These are phyloP conservation scores for Acromyrmex echinatior DNA, from an alignment of 1,140 invertebrate genomes.

Conservation along the genomic window DNA sequence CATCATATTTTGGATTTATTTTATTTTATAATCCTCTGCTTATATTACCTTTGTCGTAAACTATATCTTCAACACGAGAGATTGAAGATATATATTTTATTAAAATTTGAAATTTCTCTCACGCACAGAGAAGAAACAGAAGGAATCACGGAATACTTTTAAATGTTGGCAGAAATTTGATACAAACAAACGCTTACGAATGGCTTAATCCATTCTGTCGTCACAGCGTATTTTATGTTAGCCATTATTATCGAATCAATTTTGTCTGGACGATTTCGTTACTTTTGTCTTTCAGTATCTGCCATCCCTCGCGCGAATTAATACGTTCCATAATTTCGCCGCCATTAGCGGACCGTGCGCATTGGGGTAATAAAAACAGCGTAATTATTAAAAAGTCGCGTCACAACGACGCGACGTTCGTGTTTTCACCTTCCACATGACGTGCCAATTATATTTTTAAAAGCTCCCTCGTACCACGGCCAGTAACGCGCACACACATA, in stretches of 20 bases:
- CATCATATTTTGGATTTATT: background rate
- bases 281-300: background rate
- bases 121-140: background rate
- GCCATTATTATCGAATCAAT: background rate
- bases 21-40: background rate
- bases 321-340: conserved; percentile 37
- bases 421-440: conserved; percentile 59
- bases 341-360: conserved; percentile 28
- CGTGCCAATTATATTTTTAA: conserved; percentile 63
- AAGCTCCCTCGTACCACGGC: conserved; percentile 31
- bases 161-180: conserved; percentile 26
- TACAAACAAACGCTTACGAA: background rate
- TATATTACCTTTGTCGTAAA: no score
- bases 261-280: conserved; percentile 18
- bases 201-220: background rate
- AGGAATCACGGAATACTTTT: background rate
- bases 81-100: conserved; percentile 4
- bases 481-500: background rate
- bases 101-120: background rate
- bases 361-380: conserved; percentile 53
- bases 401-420: conserved; percentile 27
- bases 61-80: background rate
- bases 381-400: conserved; percentile 59
- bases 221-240: background rate
- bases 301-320: conserved; percentile 27